Evolutionary conservation across 2,113 vertebrate species (phyloP).

Genomic region (Dipodomys stephensi): DNA sequence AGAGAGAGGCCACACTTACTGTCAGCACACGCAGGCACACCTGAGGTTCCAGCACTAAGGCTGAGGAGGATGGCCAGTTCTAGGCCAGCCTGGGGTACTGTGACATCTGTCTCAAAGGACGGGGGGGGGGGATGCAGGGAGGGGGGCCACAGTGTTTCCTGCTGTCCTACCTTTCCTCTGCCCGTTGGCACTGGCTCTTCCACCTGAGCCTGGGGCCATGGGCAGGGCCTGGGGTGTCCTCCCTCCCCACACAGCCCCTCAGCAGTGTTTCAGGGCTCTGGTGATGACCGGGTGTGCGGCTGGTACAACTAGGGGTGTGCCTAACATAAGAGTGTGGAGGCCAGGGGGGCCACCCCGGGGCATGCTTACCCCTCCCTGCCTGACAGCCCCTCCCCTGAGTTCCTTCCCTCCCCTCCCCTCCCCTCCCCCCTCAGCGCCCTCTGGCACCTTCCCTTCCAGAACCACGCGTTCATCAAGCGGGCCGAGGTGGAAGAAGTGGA

Average conservation of each 20-base stretch:
- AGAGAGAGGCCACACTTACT: too few species aligned
- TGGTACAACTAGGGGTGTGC: background rate
- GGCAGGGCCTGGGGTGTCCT: too few species aligned
- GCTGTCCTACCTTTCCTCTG: too few species aligned
- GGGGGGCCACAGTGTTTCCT: too few species aligned
- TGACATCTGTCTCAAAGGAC: background rate
- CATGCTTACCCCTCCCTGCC: background rate
- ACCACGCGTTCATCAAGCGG: slow-evolving; percentile 96
- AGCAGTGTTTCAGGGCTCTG: background rate
- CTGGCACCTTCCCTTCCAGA: slow-evolving; percentile 84
- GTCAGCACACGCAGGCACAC: too few species aligned
- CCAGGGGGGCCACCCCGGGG: background rate
- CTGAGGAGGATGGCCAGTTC: background rate
- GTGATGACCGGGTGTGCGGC: background rate
- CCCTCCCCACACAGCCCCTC: background rate
- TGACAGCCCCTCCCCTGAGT: too few species aligned
- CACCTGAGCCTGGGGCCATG: too few species aligned
- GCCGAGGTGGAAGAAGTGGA: slow-evolving; percentile 97
- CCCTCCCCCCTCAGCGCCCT: too few species aligned
- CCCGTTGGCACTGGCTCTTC: too few species aligned
- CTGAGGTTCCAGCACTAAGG: background rate
- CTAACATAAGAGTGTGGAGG: background rate
- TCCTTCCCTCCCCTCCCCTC: too few species aligned
- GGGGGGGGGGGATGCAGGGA: too few species aligned
- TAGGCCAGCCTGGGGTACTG: background rate